Evolutionary conservation across 2,797 vertebrate species (phyloP).

Genomic region (Alcedo quadribrachys): DNA sequence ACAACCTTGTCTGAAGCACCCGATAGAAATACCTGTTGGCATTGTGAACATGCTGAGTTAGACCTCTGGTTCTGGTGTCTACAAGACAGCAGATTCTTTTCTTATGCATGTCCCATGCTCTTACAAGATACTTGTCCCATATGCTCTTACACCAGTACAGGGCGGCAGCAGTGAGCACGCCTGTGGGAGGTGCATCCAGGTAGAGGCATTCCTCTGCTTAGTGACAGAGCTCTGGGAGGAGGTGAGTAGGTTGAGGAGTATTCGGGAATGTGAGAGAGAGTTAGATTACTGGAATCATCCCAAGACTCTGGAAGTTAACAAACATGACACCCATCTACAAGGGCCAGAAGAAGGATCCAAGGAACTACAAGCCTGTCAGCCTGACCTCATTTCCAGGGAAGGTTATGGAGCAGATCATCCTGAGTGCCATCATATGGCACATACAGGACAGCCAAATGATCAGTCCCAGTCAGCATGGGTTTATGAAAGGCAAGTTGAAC

Average conservation of each 20-base stretch:
- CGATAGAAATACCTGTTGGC: neutral
- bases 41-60: neutral
- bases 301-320: neutral
- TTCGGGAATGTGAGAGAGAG: neutral
- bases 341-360: neutral
- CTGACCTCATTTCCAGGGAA: neutral
- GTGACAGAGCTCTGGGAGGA: neutral
- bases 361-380: neutral
- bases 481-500: neutral
- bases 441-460: neutral
- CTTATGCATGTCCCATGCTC: neutral
- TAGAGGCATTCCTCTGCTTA: neutral
- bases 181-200: neutral
- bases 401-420: neutral
- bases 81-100: neutral
- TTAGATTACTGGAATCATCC: neutral
- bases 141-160: neutral
- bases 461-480: neutral
- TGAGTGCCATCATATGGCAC: neutral
- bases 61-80: neutral
- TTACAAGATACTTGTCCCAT: too few species aligned
- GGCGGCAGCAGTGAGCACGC: neutral
- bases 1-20: neutral
- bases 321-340: neutral
- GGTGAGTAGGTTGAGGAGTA: neutral